Evolutionary conservation across 2,888 invertebrate species (phyloP), one percentile per base, ranked within the genome.

Genomic region (Abrostola triplasia): DNA sequence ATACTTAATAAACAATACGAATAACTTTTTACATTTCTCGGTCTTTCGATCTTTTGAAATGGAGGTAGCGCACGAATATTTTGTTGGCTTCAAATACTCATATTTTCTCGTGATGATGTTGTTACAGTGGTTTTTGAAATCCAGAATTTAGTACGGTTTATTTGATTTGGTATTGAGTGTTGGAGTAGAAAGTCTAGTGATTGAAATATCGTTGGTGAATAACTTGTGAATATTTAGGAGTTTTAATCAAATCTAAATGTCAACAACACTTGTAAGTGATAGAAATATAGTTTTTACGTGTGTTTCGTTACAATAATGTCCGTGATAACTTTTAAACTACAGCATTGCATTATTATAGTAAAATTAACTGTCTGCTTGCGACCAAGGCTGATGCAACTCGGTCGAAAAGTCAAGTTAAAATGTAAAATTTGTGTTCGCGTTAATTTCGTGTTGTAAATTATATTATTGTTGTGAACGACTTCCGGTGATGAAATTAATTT

Each of bases 1-100:
- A 60, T 66, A 60, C 36, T 10, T 55, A 51, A 60, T 57, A 67
- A 74, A 73, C 56, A 64, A 62, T 67, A 82, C 67, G 58, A 35
- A 24, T 76, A 67, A 50, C 60, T 55, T 50, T 80, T 54, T 49
- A 67, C 70, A 57, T 12, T 54, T 36, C 48, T 47, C 9, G 36
- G 56, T 53, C 62, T 73, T 73, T 73, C 70, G 70, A 73, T 66
- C 8, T 51, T 1, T 6, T 5, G 8, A 64, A 41, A 72, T 58
- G 35, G 13, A 10, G 0, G 8, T 4, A 6, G 11, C 55, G 24
- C 71, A 72, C 73, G 71, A 38, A 35, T 6, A 6, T 35, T 44
- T 8, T 5, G 44, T 58, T 53, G 4, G 10, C 37, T 36, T 54
- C 41, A 24, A 13, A 50, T 5, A 0, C 36, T 36, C 7, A 24